These are phyloP conservation scores for Theristicus caerulescens DNA, from an alignment of 2,113 vertebrate species.

Conservation along the genomic window DNA sequence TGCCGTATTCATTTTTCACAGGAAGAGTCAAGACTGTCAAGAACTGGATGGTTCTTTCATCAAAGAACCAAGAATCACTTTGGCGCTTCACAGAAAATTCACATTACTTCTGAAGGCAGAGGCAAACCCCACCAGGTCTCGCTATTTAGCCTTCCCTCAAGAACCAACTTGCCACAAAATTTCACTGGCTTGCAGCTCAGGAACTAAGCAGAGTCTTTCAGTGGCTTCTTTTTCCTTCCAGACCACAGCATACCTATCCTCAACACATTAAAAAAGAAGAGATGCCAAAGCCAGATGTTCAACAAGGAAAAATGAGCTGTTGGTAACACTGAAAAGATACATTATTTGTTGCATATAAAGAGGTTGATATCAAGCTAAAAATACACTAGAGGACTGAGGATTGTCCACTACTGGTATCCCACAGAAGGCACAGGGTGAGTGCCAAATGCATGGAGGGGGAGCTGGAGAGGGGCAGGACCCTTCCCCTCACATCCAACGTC, in stretches of 20 bases:
- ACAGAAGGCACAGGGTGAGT: not conserved
- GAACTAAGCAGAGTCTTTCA: not conserved
- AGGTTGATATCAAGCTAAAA: not conserved
- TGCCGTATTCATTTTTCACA: not conserved
- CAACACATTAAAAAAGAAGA: not conserved
- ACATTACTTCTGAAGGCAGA: not conserved
- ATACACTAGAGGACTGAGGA: not conserved
- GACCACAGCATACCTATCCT: not conserved
- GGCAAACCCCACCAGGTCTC: not conserved
- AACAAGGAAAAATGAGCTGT: not conserved
- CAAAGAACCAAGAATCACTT: not conserved
- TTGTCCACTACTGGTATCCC: not conserved
- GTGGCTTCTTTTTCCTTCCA: not conserved
- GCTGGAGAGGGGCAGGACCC: not conserved
- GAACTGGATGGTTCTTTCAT: not conserved
- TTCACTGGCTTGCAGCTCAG: not conserved
- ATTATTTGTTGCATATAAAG: not conserved
- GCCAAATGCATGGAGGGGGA: not conserved
- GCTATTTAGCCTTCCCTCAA: not conserved
- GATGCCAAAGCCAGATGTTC: not conserved
- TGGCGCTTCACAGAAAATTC: not conserved
- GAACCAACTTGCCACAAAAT: slow-evolving; percentile 15
- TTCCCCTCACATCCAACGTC: not conserved
- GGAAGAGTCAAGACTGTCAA: not conserved
- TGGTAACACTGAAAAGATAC: not conserved